Base-by-base conservation (phyloP, 2,797 vertebrate species). In the Fringilla coelebs region DNA sequence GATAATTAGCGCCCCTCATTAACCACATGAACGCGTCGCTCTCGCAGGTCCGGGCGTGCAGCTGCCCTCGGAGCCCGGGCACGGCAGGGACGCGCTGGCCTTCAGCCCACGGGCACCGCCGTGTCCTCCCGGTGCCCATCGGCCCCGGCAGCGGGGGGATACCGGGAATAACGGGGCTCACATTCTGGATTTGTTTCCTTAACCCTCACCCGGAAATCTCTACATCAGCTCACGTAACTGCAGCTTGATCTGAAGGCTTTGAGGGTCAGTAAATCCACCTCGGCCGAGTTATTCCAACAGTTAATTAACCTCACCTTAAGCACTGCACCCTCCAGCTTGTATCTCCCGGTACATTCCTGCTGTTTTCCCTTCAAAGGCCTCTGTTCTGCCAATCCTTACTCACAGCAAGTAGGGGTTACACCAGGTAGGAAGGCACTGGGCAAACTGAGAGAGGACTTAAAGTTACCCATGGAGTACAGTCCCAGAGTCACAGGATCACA, bases 131-230 rank as follows among this genome's bases (percentile, higher is more conserved):
- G 16, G 25, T 5, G 20, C 18, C 26, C 6, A 1, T 0, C 1
- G 25, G 20, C 32, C 38, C 14, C 13, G 26, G 63, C 8, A 13
- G 12, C 0, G 13, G 34, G 26, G 3, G 20, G 36, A 7, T 11
- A 1, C 13, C 12, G 62, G 32, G 17, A 51, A 60, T 3, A 38
- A 15, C 0, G 0, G 2, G 0, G 1, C 13, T n/a, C 5, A 3
- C 11, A 3, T 3, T 28, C 55, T 7, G 5, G 17, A 3, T 79
- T 29, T 4, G 17, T 22, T 6, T 20, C 25, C 31, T 29, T 5
- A 0, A 7, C 36, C 38, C 76, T 83, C 31, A 0, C 40, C 4
- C 60, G n/a, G 52, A 26, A 25, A 71, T 34, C 41, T 43, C 65
- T 11, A 20, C 66, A 28, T 9, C 74, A 17, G 18, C 18, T 48